Evolutionary conservation across 2,113 vertebrate species (phyloP), one percentile per base, ranked within the genome.

Genomic region (Oreotrochilus melanogaster): DNA sequence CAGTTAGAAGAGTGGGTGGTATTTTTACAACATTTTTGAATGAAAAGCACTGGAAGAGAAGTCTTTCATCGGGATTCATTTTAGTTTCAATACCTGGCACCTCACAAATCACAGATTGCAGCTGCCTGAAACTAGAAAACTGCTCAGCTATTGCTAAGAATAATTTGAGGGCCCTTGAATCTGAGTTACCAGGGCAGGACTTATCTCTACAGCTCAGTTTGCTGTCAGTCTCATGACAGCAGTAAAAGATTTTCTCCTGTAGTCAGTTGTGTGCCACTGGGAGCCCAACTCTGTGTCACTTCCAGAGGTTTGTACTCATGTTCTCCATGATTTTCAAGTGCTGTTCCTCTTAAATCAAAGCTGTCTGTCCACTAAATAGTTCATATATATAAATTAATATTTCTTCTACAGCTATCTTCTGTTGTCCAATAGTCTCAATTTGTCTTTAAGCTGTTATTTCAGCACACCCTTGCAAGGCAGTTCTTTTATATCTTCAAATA

Each of bases 101-200:
- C 33, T 70, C 74, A 33, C 39, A 70, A 33, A 76, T 45, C 50
- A 33, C 1, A 54, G 84, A 76, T 30, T 81, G 54, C 79, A 74
- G 33, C 54, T 91, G 73, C 70, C 78, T 74, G 12, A 22, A 78
- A 19, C 33, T 4, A 18, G 25, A 56, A 23, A 78, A 54, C 39
- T 58, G 10, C 62, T 65, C 30, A 58, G 14, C 27, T 72, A 23
- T 64, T 89, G 90, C 78, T 69, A 54, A 89, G 54, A 85, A 73
- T 25, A 11, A 8, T 42, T 54, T 30, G 51, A 66, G 45, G 33
- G 39, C 37, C 33, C 53, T 5, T 56, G 53, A 58, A 50, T 94
- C 27, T 92, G 89, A 86, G 61, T 88, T 87, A 82, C 88, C 10
- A 73, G 50, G 25, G 14, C 70, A 97, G 95, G 60, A 81, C 73